Evolutionary conservation across 2,888 invertebrate species (phyloP).

Genomic region (Standfussiana lucernea): DNA sequence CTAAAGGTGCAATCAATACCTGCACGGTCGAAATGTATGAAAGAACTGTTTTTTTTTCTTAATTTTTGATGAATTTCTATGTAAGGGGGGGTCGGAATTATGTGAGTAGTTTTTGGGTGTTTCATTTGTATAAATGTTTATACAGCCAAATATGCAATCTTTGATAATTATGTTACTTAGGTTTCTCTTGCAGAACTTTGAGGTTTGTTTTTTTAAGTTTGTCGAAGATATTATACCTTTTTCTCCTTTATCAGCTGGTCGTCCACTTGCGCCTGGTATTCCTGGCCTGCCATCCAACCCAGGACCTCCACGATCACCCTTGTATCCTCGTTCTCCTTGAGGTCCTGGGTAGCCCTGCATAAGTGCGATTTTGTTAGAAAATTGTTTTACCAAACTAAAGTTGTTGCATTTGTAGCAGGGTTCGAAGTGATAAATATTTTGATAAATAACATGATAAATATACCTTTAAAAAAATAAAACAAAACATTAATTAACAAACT

Average conservation of each 20-base stretch:
- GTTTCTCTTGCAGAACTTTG: too few relatives aligned
- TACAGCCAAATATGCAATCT: background rate
- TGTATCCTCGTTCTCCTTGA: slow-evolving; percentile 91
- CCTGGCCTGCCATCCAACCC: slow-evolving; percentile 93
- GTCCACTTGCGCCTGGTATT: slow-evolving; percentile 87
- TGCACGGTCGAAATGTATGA: too few relatives aligned
- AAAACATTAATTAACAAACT: too few relatives aligned
- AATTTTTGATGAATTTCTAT: too few relatives aligned
- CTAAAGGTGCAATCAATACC: too few relatives aligned
- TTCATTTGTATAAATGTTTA: background rate
- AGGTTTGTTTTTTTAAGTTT: too few relatives aligned
- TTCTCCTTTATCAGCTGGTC: slow-evolving; percentile 94
- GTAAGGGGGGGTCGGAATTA: background rate
- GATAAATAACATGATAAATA: too few relatives aligned
- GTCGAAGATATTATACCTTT: slow-evolving; percentile 85
- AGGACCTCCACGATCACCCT: slow-evolving; percentile 92
- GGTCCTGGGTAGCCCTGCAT: slow-evolving; percentile 86
- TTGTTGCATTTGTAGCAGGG: background rate
- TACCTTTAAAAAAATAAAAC: too few relatives aligned
- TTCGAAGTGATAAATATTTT: too few relatives aligned
- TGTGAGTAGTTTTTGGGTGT: background rate
- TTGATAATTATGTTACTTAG: background rate
- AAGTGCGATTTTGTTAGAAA: background rate
- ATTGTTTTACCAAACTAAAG: background rate
- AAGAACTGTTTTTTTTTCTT: too few relatives aligned